These are phyloP conservation scores for Drosophila pallidifrons DNA, from an alignment of 1,140 invertebrate genomes.

Conservation along the genomic window DNA sequence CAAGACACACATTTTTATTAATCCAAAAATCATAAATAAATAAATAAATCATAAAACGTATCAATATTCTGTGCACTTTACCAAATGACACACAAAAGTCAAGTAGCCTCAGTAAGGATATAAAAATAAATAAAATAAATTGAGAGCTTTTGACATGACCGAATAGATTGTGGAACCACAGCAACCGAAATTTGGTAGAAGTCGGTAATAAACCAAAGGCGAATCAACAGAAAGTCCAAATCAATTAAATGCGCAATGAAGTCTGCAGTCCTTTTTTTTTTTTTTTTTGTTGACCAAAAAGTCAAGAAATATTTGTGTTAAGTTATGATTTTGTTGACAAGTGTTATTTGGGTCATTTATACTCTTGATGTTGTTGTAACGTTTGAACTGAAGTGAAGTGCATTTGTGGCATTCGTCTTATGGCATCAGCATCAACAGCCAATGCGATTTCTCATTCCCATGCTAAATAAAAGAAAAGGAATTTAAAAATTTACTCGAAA, in stretches of 20 bases:
- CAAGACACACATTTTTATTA: too few relatives aligned
- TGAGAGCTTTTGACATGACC: constrained; percentile 5
- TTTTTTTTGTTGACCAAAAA: neutral
- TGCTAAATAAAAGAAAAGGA: constrained; percentile 43
- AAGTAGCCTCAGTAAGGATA: neutral
- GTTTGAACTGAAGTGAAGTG: constrained; percentile 20
- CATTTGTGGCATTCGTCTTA: constrained; percentile 32
- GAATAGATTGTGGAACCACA: constrained; percentile 1
- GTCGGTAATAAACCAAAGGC: neutral
- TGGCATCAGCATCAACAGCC: constrained; percentile 56
- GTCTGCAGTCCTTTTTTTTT: neutral
- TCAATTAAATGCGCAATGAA: constrained; percentile 39
- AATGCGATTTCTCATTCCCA: constrained; percentile 52
- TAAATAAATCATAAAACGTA: too few relatives aligned
- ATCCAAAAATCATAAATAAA: too few relatives aligned
- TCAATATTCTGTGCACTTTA: too few relatives aligned
- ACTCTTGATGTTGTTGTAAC: neutral
- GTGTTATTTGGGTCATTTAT: constrained; percentile 4
- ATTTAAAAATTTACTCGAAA: constrained; percentile 42
- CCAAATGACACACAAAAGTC: neutral
- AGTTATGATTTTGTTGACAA: constrained; percentile 26
- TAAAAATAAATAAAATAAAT: constrained; percentile 13
- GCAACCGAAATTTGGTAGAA: constrained; percentile 1
- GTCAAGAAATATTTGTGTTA: constrained; percentile 30
- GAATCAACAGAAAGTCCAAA: constrained; percentile 17